phyloP scores from a whole-genome alignment of 2,113 vertebrate genomes.

The Alexandromys fortis region DNA sequence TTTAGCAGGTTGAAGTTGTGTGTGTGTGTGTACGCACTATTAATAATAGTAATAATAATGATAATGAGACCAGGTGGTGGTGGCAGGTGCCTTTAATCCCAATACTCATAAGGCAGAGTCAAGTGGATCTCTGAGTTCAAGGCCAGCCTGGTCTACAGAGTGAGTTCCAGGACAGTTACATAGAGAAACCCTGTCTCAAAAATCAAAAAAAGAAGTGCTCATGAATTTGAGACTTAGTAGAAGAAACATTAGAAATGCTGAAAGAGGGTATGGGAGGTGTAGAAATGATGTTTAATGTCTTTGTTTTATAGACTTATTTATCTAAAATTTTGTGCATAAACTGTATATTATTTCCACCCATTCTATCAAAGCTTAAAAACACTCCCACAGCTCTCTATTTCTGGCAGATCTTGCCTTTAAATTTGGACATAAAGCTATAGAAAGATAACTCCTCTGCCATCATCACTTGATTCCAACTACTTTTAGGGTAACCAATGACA shows the following conservation, averaged over 20 bases:
- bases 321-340: background rate
- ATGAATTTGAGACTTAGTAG: background rate
- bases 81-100: too few relatives aligned
- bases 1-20: background rate
- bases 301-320: background rate
- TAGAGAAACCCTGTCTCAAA: too few relatives aligned
- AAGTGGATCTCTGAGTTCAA: too few relatives aligned
- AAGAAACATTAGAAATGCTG: background rate
- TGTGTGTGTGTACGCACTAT: background rate
- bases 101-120: too few relatives aligned
- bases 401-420: background rate
- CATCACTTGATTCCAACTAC: background rate
- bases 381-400: background rate
- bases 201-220: background rate
- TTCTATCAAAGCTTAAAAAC: conserved; percentile 7
- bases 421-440: background rate
- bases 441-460: background rate
- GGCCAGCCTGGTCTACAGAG: too few relatives aligned
- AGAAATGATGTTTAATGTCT: background rate
- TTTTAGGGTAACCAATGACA: background rate
- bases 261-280: too few relatives aligned
- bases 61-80: background rate
- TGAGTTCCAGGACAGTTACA: too few relatives aligned
- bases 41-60: background rate
- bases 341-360: background rate